Base-by-base conservation (phyloP, 2,113 vertebrate species). In the Caracal caracal region DNA sequence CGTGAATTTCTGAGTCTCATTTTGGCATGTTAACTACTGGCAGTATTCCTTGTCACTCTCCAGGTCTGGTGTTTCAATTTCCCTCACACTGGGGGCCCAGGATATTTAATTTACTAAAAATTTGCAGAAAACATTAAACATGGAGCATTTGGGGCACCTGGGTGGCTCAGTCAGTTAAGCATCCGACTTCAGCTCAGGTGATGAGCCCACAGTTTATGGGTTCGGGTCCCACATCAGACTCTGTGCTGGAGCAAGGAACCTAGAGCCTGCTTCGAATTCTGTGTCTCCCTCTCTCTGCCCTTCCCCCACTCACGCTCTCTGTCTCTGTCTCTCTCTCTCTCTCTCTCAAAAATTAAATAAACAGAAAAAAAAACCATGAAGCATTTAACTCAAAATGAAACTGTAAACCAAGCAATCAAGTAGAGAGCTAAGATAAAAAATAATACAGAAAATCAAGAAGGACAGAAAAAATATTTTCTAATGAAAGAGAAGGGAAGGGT, bases 381-480 rank as follows among this genome's bases (percentile, higher is more conserved):
- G 10, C 33, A 71, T 43, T 61, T 94, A 65, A 65, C 35, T 96
- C 51, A 92, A n/a, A 90, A 70, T 33, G 51, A 92, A 93, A 97
- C 63, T 68, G 81, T 83, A 98, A 93, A 70, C 30, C 2, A 89
- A 51, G 47, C 43, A 84, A 92, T 86, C 56, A 81, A 80, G 68
- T 66, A 73, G 30, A 80, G 30, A 94, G 35, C 49, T 33, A 56
- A 73, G 11, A 66, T 71, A 9, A 12, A 65, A 97, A 93, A 81
- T 11, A 83, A 81, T 4, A 70, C 1, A n/a, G 35, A 63, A 91
- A 84, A 75, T 78, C 16, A 92, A 56, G 73, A 51, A 76, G 86
- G 28, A 33, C n/a, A 24, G 10, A 8, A 28, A 75, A 73, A 7
- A 35, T 28, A 51, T 33, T 83, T 81, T 24, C 37, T 56, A 96